A percentile compares a stretch with the other conserved stretches of the same genome.
These are phyloP conservation scores for Pavo muticus DNA, from an alignment of 2,113 vertebrate genomes.

Conservation along the genomic window DNA sequence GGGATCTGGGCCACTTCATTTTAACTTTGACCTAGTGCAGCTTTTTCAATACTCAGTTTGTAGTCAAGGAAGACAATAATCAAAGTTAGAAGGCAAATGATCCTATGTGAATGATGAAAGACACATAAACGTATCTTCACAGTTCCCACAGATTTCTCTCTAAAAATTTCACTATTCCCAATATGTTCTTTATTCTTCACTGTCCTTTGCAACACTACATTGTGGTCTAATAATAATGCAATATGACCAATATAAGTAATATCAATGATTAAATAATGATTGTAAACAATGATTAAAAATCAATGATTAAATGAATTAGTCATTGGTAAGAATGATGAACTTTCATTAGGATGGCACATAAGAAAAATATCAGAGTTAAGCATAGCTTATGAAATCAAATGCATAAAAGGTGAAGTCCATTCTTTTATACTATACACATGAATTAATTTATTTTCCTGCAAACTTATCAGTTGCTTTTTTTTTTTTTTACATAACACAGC, in stretches of 20 bases:
- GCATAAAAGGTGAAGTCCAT: background rate
- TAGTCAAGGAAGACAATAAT: background rate
- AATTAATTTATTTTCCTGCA: background rate
- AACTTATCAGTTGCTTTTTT: conserved; percentile 77
- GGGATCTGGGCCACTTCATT: background rate
- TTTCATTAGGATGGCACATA: background rate
- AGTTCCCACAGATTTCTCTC: background rate
- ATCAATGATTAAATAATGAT: background rate
- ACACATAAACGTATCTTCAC: background rate
- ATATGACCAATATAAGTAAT: background rate
- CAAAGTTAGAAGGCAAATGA: background rate
- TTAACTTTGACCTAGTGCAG: background rate
- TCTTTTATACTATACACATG: background rate
- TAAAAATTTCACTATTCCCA: background rate
- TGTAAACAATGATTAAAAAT: background rate
- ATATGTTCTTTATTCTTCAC: background rate
- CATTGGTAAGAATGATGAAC: background rate
- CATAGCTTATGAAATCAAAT: background rate
- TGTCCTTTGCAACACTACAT: background rate
- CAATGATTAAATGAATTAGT: background rate
- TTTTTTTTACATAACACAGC: conserved; percentile 68
- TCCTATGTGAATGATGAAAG: background rate
- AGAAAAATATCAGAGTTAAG: background rate
- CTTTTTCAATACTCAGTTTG: background rate
- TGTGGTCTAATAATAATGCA: background rate